Evolutionary conservation across 2,113 vertebrate genomes (phyloP), one percentile per base, ranked within the genome.

Genomic region (Scomber japonicus): DNA sequence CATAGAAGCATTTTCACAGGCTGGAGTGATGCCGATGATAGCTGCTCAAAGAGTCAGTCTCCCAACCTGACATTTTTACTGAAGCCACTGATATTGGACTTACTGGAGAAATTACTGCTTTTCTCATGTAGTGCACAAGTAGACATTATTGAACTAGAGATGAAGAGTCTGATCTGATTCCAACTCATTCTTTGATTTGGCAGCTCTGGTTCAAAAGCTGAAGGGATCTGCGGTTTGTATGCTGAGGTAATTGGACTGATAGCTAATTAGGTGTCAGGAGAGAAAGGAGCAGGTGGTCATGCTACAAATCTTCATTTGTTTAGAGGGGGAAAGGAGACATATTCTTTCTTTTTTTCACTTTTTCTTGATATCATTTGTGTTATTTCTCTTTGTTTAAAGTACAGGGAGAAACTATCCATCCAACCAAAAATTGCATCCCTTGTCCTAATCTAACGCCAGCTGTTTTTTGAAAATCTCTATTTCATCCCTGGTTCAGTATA

Each of bases 221-320:
- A 60, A 79, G 75, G 21, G 73, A 84, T 88, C 75, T 81, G 51
- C 50, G 78, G 54, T 68, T 78, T 81, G 81, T 62, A 12, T 76
- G 72, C 64, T 21, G 78, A 78, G 56, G 66, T 87, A 88, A 92
- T 87, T 49, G 83, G 50, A 77, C 62, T 27, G 72, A 78, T 51
- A 80, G 16, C 61, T 88, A 87, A 92, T 73, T 93, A 59, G 80
- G 61, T 71, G 60, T 71, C 82, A 65, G 63, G 87, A 84, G 83
- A 92, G 63, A 88, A 79, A 35, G 3, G 40, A 88, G 78, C 77
- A 88, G 78, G 71, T 86, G 55, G 81, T 56, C 60, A 65, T 11
- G 35, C 27, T 61, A 45, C 44, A 75, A 85, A 80, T 63, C 19
- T 82, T 74, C 59, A 75, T 71, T 78, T 83, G 55, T 87, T 81